These are phyloP conservation scores for Calyptommatus sinebrachiatus DNA, from an alignment of 2,113 vertebrate species.

Conservation along the genomic window DNA sequence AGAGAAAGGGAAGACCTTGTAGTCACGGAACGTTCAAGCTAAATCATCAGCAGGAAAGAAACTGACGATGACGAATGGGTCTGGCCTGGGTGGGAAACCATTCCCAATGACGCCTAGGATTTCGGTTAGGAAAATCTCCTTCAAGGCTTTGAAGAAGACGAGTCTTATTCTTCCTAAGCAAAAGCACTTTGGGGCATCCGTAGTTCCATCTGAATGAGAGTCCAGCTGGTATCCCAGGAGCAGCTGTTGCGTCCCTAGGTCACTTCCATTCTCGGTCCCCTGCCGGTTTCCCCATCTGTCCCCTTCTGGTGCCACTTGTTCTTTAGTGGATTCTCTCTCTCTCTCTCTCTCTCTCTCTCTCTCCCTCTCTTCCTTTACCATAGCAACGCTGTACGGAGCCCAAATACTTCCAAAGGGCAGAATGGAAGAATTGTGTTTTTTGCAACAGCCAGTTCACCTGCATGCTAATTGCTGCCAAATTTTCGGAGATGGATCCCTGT, in stretches of 20 bases:
- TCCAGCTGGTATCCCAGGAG: not conserved
- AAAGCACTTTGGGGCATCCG: not conserved
- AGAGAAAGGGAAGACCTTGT: too few relatives aligned
- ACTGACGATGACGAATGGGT: rapidly evolving
- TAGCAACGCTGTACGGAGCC: not conserved
- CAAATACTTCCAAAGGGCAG: not conserved
- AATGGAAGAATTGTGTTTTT: not conserved
- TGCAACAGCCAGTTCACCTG: not conserved
- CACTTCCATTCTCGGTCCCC: not conserved
- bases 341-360: not conserved
- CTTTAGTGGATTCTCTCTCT: not conserved
- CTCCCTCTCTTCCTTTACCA: constrained; percentile 2
- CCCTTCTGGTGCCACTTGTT: constrained; percentile 8
- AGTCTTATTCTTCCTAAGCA: not conserved
- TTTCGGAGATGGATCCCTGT: not conserved
- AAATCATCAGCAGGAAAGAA: too few relatives aligned
- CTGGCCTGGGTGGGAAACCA: not conserved
- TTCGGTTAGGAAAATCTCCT: not conserved
- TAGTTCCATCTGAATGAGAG: not conserved
- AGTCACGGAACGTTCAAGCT: not conserved
- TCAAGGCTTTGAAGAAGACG: not conserved
- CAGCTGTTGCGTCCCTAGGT: constrained; percentile 25
- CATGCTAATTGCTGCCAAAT: not conserved
- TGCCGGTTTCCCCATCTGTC: not conserved
- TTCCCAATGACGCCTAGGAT: not conserved